Percentiles rank a stretch among this genome's conserved stretches.
Conservation (phyloP, 2,113 vertebrate species). For the Cyprinodon variegatus region DNA sequence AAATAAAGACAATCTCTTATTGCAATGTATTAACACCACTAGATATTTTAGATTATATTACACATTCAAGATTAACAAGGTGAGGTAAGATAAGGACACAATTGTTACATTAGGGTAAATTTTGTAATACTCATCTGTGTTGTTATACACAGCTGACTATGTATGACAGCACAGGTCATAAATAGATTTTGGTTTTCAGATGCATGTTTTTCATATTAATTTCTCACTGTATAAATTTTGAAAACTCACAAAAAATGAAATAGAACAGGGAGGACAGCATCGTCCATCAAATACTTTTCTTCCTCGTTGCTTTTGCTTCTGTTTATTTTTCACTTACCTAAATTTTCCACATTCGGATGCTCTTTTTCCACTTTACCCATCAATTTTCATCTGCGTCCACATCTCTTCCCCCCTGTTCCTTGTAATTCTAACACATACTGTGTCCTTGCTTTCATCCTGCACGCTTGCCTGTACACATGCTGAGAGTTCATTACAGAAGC, state of each 20-base stretch:
- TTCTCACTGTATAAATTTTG: too few relatives aligned
- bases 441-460: neutral
- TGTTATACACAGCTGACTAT: neutral
- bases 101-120: too few relatives aligned
- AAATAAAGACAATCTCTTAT: too few relatives aligned
- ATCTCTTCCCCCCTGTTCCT: neutral
- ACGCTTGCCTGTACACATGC: neutral
- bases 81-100: too few relatives aligned
- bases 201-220: too few relatives aligned
- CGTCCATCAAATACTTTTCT: too few relatives aligned
- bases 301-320: neutral
- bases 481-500: constrained; percentile 55
- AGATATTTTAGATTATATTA: neutral
- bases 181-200: neutral
- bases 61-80: too few relatives aligned
- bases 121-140: too few relatives aligned
- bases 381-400: neutral
- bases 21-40: too few relatives aligned
- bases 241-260: too few relatives aligned
- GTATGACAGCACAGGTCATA: neutral
- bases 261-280: too few relatives aligned
- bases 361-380: neutral
- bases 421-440: neutral
- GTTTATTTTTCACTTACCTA: neutral
- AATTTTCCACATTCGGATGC: neutral